These are phyloP conservation scores for Dromius quadrimaculatus DNA, from an alignment of 2,888 invertebrate genomes.

Conservation along the genomic window DNA sequence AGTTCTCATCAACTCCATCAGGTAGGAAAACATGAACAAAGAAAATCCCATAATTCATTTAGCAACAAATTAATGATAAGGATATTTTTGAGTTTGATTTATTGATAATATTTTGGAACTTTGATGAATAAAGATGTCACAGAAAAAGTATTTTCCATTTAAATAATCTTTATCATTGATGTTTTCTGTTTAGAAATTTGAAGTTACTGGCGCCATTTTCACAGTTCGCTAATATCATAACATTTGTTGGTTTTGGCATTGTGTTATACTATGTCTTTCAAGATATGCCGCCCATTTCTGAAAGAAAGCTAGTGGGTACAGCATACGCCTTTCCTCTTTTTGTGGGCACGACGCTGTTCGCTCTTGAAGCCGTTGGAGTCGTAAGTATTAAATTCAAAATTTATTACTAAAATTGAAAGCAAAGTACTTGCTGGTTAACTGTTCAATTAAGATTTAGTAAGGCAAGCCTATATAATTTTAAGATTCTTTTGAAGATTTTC, in stretches of 20 bases:
- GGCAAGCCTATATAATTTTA: too few species aligned
- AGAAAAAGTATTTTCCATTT: too few species aligned
- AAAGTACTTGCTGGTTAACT: not conserved
- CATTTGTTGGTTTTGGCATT: conserved; percentile 85
- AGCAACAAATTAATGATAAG: too few species aligned
- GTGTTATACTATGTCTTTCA: conserved; percentile 88
- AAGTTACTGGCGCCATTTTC: conserved; percentile 92
- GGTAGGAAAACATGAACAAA: not conserved
- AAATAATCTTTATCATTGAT: too few species aligned
- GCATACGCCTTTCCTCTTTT: conserved; percentile 85
- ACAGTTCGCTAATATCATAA: conserved; percentile 87
- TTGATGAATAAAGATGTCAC: too few species aligned
- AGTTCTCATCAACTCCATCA: conserved; percentile 83
- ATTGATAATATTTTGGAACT: too few species aligned
- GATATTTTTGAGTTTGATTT: too few species aligned
- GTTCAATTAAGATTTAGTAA: too few species aligned
- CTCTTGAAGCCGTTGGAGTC: conserved; percentile 94
- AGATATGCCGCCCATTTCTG: conserved; percentile 75
- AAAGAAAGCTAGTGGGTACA: conserved; percentile 74
- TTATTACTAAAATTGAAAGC: not conserved
- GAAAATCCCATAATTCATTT: too few species aligned
- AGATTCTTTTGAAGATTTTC: too few species aligned
- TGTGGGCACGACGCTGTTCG: conserved; percentile 96
- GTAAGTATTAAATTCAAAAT: conserved; percentile 68
- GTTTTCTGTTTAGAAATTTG: conserved; percentile 74